Evolutionary conservation across 2,797 vertebrate species (phyloP), one percentile per base, ranked within the genome.

Genomic region (Prionace glauca): DNA sequence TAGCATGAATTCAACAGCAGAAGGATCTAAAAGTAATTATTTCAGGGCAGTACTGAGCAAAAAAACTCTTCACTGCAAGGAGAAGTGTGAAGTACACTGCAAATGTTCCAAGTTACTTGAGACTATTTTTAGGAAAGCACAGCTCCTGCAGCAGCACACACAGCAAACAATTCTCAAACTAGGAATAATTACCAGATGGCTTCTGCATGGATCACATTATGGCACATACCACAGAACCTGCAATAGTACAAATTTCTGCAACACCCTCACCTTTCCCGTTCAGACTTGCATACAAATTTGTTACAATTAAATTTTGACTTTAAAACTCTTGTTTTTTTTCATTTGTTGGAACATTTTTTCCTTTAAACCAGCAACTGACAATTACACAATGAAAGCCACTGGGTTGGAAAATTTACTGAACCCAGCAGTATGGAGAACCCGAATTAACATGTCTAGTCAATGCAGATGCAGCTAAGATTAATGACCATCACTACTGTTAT

Each of bases 371-470:
- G 50, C 41, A 60, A 56, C 12, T 77, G 72, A 56, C 69, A 74
- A 72, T 74, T 72, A 72, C 24, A 95, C 41, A 50, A 65, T 26
- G 24, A 20, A 12, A 56, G 11, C 93, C 50, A 74, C 45, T n/a
- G 14, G 50, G 65, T 41, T 92, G 65, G 20, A 92, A 92, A 92
- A 69, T 69, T 95, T 95, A 95, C 71, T 45, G 93, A 50, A 56
- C 41, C 41, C 41, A 56, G 74, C 24, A 74, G 41, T 26, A 92
- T 65, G 12, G 56, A 14, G 41, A 56, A 32, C 24, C 69, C 74
- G 36, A 94, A 72, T 65, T 50, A 72, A 74, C 67, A 74, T 50
- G 71, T 94, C 69, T 56, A 45, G 24, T 50, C 65, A 50, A 74
- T 50, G 69, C 12, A 94, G 71, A 94, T 56, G 41, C 69, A 74